phyloP scores from a whole-genome alignment of 2,113 vertebrate species.

The Podilymbus podiceps region DNA sequence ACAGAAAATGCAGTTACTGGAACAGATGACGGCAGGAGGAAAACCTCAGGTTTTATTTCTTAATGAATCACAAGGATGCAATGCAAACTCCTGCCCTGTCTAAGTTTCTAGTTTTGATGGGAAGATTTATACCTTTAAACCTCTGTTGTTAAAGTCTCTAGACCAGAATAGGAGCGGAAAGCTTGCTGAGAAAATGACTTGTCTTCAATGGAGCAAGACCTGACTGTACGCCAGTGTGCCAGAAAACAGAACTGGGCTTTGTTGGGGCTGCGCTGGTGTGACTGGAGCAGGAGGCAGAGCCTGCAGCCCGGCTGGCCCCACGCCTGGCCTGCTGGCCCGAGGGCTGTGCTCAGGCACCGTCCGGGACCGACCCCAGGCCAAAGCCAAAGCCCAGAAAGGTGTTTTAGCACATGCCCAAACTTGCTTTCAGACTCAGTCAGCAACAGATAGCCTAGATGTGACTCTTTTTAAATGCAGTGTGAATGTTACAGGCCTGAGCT shows the following conservation, averaged over 20 bases:
- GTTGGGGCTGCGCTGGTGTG: not conserved
- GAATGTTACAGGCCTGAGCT: not conserved
- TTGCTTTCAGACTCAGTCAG: not conserved
- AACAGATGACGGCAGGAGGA: not conserved
- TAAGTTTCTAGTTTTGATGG: not conserved
- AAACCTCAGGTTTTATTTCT: not conserved
- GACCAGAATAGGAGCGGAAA: not conserved
- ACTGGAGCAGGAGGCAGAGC: not conserved
- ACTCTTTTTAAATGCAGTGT: not conserved
- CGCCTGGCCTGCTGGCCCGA: too few species aligned
- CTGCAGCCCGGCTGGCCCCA: not conserved
- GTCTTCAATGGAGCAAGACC: not conserved
- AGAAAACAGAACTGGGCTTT: not conserved
- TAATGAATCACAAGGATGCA: not conserved
- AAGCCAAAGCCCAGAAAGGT: not conserved
- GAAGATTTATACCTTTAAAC: not conserved
- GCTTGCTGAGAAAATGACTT: not conserved
- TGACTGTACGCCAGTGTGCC: fast-evolving
- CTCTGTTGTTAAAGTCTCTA: not conserved
- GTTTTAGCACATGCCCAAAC: not conserved
- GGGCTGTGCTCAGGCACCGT: not conserved
- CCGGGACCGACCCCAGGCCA: not conserved
- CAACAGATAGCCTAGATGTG: not conserved
- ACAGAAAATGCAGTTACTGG: not conserved
- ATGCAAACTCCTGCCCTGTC: not conserved